Percentiles rank a stretch among this genome's conserved stretches.
phyloP scores from a whole-genome alignment of 2,888 invertebrate species.

The Drosophila buzzatii region DNA sequence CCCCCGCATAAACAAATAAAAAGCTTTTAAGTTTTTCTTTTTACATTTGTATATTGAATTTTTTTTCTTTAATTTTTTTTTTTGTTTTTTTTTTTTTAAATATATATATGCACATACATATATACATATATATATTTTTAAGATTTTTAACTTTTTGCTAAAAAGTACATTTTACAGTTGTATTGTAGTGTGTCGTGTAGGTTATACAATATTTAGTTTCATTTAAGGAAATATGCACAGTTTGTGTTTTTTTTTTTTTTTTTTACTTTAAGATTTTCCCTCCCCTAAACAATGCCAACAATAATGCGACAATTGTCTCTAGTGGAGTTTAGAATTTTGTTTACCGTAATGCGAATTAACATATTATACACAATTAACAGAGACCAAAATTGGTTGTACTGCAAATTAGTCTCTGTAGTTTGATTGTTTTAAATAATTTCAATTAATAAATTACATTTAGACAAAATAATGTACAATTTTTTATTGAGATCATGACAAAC shows the following conservation, averaged over 20 bases:
- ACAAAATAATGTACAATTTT: constrained; percentile 66
- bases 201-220: constrained; percentile 63
- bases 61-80: constrained; percentile 31
- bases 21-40: constrained; percentile 56
- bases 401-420: constrained; percentile 21
- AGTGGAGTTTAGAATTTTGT: constrained; percentile 26
- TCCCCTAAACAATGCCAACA: constrained; percentile 35
- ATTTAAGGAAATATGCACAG: constrained; percentile 75
- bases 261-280: constrained; percentile 34
- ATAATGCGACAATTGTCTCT: constrained; percentile 31
- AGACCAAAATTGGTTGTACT: constrained; percentile 17
- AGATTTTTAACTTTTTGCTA: constrained; percentile 23
- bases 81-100: constrained; percentile 20
- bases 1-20: constrained; percentile 48
- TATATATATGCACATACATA: too few species aligned
- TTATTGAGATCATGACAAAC: constrained; percentile 75
- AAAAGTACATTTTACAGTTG: constrained; percentile 47
- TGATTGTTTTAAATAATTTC: constrained; percentile 65
- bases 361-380: constrained; percentile 24
- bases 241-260: constrained; percentile 49
- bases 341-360: constrained; percentile 26
- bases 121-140: too few species aligned
- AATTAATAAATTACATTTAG: constrained; percentile 72
- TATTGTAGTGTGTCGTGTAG: constrained; percentile 46
- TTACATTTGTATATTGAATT: constrained; percentile 47